Base-by-base conservation (phyloP, 2,113 vertebrate species). In the Colistium nudipinnis region DNA sequence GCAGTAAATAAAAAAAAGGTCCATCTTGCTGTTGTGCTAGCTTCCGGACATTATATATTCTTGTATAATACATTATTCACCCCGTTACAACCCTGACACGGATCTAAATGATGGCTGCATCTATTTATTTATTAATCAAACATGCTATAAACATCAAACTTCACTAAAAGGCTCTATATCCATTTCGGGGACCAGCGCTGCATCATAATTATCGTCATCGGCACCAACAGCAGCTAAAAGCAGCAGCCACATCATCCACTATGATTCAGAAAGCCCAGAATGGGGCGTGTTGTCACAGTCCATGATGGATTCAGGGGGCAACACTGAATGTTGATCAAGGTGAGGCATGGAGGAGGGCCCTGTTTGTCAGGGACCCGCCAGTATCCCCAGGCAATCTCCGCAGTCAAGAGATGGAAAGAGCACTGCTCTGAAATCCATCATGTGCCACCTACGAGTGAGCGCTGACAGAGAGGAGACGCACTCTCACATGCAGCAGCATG, bases 241-340 rank as follows among this genome's bases (percentile, higher is more conserved):
- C 73, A 52, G 30, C 74, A 45, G 54, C 80, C 67, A 77, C 74
- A 83, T 87, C 73, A 78, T 66, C 80, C 74, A 41, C 68, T 35
- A 60, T 81, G 78, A 83, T 85, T 78, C 82, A 85, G 88, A 88
- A 85, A 88, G 68, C 70, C 70, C 62, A 70, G 84, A 88, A 80
- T 54, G 73, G 78, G 81, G 63, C 27, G 67, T 83, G 81, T 86
- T 90, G 88, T 89, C 89, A 87, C 61, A 62, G 81, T 20, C 75
- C 27, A 47, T 88, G 89, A 90, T 90, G 79, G 79, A 90, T 91
- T 87, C 82, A 73, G 75, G 78, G 84, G 87, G 85, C 83, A 83
- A 82, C 16, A 24, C 80, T 89, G 90, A 90, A 90, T 91, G 90
- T 92, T 91, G 91, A 91, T 91, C 90, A 92, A 90, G 89, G 89